Evolutionary conservation across 1,140 invertebrate species (phyloP).

Genomic region (Apis dorsata): DNA sequence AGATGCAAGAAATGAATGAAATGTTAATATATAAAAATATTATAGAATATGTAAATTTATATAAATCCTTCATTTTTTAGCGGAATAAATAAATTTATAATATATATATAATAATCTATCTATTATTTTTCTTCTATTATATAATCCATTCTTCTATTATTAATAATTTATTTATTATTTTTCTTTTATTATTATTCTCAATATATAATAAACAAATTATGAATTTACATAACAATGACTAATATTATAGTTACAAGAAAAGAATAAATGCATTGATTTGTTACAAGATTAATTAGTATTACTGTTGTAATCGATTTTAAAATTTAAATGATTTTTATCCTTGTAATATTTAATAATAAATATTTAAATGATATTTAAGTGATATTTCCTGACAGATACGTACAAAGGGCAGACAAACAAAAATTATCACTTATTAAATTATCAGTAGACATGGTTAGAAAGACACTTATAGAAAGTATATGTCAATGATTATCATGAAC

Average conservation of each 20-base stretch:
- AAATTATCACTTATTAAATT: constrained; percentile 33
- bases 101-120: too few species aligned
- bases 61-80: too few species aligned
- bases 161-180: too few species aligned
- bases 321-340: too few species aligned
- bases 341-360: too few species aligned
- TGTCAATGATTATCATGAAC: background rate
- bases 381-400: background rate
- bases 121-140: too few species aligned
- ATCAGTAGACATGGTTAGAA: background rate
- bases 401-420: constrained; percentile 7
- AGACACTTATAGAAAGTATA: background rate
- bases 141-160: too few species aligned
- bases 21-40: too few species aligned
- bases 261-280: background rate
- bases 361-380: background rate
- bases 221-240: background rate
- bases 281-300: background rate
- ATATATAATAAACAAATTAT: background rate
- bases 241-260: background rate
- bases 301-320: background rate
- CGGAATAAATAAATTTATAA: too few species aligned
- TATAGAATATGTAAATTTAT: too few species aligned
- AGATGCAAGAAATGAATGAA: too few species aligned
- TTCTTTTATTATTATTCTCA: background rate